Evolutionary conservation across 30 jellyfish, hydroid and myxozoan genomes (phyloP).

Genomic region (Aurelia aurita complex sp. Pacific): DNA sequence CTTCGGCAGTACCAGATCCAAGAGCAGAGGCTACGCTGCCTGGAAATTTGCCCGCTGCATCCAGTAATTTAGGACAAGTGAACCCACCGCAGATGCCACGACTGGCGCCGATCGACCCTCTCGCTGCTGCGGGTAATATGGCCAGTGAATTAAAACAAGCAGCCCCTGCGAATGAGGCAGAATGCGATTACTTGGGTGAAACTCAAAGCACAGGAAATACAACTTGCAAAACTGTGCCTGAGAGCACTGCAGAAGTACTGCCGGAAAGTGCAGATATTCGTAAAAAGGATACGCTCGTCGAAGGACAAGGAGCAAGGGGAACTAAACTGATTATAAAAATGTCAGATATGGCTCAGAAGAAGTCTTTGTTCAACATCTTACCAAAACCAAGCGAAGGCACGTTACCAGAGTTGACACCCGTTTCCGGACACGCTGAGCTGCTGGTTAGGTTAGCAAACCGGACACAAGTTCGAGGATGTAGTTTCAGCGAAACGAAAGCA

Average conservation of each 20-base stretch:
- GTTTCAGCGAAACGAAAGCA: too few relatives aligned
- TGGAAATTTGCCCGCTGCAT: neutral
- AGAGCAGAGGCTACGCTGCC: neutral
- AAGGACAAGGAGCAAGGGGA: too few relatives aligned
- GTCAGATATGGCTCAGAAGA: neutral
- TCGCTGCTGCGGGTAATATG: neutral
- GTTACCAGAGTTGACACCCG: neutral
- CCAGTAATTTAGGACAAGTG: neutral
- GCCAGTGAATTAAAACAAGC: neutral
- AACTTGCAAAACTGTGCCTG: too few relatives aligned
- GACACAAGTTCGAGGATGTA: too few relatives aligned
- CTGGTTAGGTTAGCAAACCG: neutral
- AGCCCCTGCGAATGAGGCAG: neutral
- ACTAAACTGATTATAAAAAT: neutral
- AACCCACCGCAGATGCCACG: conserved; percentile 9
- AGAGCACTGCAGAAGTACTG: too few relatives aligned
- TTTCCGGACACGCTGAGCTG: neutral
- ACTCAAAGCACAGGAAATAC: too few relatives aligned
- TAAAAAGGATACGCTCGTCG: too few relatives aligned
- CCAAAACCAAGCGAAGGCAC: neutral
- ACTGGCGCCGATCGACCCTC: conserved; percentile 3
- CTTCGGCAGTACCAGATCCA: neutral
- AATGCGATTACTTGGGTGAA: too few relatives aligned
- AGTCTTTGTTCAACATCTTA: neutral
- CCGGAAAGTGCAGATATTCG: too few relatives aligned